Base-by-base conservation (phyloP, 2,888 invertebrate genomes). In the Charanyca ferruginea region DNA sequence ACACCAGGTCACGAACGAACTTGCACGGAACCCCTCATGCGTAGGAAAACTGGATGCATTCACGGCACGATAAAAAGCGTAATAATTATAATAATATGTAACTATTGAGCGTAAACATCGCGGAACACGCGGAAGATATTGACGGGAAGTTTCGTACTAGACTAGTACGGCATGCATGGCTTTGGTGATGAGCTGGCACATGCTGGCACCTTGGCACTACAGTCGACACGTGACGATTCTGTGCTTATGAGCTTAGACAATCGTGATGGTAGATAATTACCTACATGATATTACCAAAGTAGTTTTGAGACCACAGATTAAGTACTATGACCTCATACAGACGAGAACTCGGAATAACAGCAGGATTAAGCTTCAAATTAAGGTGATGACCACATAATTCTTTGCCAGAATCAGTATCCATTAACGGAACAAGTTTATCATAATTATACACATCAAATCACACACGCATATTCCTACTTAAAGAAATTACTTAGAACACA, bases 21-120 rank as follows among this genome's bases (percentile, higher is more conserved):
- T 87, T 88, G 90, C 91, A 89, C 85, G 89, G 85, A 91, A 83
- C 89, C 87, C 90, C 90, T 91, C 91, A 91, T 92, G 93, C 94
- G 93, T 94, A 91, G 89, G 88, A 90, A 90, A 91, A 91, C 91
- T 90, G 89, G 91, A 90, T 90, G 89, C 89, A 89, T 85, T 85
- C 86, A 87, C 87, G 87, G 83, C 83, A 86, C 85, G 70, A 87
- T 85, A 89, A 87, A 89, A 87, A 86, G 83, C 83, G 83, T 86
- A 84, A 86, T 82, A 84, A 83, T 86, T 84, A 86, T 82, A 84
- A 83, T 86, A 84, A 86, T 82, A 84, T 79, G 85, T 87, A 85
- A 86, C 85, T 87, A 87, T 83, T 76, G 85, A 85, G 87, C 87
- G 84, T 83, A 81, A 84, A 83, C 82, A 78, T 82, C 81, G 85